These are phyloP conservation scores for Paramisgurnus dabryanus DNA, from an alignment of 2,113 vertebrate species.

Conservation along the genomic window DNA sequence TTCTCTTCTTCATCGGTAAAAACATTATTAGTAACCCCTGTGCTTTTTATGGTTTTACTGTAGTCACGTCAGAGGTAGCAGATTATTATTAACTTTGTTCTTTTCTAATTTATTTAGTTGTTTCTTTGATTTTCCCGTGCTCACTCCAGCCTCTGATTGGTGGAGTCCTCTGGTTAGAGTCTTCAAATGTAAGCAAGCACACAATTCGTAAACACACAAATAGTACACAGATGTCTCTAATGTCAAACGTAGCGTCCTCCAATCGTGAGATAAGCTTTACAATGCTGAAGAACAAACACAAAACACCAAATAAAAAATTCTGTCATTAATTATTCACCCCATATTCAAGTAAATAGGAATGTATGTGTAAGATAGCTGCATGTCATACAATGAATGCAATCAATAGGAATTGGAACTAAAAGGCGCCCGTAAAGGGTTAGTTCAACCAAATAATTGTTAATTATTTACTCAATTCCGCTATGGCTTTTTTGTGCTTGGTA, in stretches of 20 bases:
- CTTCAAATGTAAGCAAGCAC: constrained; percentile 35
- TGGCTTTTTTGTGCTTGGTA: no score
- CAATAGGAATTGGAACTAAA: no score
- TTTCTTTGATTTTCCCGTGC: constrained; percentile 34
- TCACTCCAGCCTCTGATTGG: constrained; percentile 35
- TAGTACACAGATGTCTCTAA: constrained; percentile 41
- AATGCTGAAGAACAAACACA: constrained; percentile 50
- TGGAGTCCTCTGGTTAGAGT: constrained; percentile 24
- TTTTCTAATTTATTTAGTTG: constrained; percentile 32
- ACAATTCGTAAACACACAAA: constrained; percentile 48
- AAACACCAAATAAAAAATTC: constrained; percentile 43
- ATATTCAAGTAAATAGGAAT: no score
- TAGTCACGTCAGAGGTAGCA: constrained; percentile 48
- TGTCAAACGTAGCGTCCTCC: constrained; percentile 47
- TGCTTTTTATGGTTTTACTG: constrained; percentile 30
- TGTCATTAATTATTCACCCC: no score
- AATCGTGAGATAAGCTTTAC: constrained; percentile 4
- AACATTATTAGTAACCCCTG: constrained; percentile 40
- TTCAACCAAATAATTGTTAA: no score
- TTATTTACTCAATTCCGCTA: no score
- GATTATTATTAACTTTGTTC: constrained; percentile 22
- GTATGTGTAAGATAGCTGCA: no score
- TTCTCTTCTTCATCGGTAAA: constrained; percentile 45
- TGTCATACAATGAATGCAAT: no score
- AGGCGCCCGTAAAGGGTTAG: no score